Evolutionary conservation across 2,888 invertebrate species (phyloP).

Genomic region (Archips xylosteana): DNA sequence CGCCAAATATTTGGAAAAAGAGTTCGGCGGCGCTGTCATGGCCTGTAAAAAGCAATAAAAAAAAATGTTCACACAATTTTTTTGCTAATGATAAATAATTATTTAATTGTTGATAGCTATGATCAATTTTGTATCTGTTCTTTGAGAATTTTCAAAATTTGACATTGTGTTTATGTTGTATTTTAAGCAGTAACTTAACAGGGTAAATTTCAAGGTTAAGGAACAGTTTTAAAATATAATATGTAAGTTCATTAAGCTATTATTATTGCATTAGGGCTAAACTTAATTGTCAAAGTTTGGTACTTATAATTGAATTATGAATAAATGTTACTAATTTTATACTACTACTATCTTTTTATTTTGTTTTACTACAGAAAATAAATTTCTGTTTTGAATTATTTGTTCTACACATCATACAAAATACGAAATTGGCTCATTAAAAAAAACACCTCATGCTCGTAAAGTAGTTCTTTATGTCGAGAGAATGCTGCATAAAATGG

Average conservation of each 20-base stretch:
- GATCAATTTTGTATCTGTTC: not conserved
- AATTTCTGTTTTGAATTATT: not conserved
- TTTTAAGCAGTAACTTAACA: not conserved
- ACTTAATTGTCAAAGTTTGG: not conserved
- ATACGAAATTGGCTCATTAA: too few species aligned
- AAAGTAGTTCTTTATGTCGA: too few species aligned
- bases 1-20: slow-evolving; percentile 90
- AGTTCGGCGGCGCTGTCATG: slow-evolving; percentile 91
- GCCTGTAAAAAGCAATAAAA: slow-evolving; percentile 69
- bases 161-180: not conserved
- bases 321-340: not conserved
- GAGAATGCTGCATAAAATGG: too few species aligned
- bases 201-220: not conserved
- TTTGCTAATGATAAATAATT: not conserved
- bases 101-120: not conserved
- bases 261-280: not conserved
- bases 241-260: not conserved
- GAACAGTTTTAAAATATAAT: not conserved
- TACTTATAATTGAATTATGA: not conserved
- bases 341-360: not conserved
- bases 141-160: not conserved
- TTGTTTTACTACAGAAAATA: not conserved
- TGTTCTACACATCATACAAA: not conserved
- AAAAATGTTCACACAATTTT: not conserved
- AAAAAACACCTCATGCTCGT: too few species aligned